Percentiles rank a stretch among this genome's conserved stretches.
Evolutionary conservation across 1,140 invertebrate genomes (phyloP).

Genomic region (Drosophila melanica): DNA sequence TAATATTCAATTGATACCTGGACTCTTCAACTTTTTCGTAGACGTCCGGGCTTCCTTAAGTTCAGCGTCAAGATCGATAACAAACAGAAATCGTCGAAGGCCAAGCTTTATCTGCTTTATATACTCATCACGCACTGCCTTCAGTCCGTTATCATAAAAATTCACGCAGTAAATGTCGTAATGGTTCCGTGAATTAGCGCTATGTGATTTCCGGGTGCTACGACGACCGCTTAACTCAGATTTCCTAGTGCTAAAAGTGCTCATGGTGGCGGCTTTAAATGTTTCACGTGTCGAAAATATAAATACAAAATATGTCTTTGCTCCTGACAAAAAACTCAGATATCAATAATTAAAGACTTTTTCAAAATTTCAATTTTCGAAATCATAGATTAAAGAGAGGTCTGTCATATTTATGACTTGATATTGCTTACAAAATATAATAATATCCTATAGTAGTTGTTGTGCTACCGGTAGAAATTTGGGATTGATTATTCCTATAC

Average conservation of each 20-base stretch:
- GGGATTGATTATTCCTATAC: no score
- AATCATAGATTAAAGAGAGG: no score
- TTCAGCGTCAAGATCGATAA: constrained; percentile 60
- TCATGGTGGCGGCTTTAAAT: constrained; percentile 25
- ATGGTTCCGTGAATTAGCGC: background rate
- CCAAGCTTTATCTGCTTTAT: constrained; percentile 49
- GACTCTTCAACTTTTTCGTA: background rate
- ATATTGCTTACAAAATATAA: no score
- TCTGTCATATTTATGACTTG: no score
- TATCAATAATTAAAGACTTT: background rate
- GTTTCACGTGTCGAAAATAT: constrained; percentile 12
- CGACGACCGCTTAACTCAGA: background rate
- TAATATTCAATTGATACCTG: background rate
- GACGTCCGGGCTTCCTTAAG: constrained; percentile 1
- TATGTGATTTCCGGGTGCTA: background rate
- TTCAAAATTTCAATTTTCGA: no score
- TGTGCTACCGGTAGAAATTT: no score
- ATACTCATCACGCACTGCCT: constrained; percentile 61
- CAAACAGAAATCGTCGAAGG: constrained; percentile 53
- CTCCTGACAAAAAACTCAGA: constrained; percentile 8
- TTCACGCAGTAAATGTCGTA: constrained; percentile 61
- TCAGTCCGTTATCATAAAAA: constrained; percentile 63
- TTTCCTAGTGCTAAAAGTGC: constrained; percentile 19
- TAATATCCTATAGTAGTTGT: no score
- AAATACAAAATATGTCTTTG: constrained; percentile 7